These are phyloP conservation scores for Alligator sinensis DNA, from an alignment of 2,113 vertebrate species.

Conservation along the genomic window DNA sequence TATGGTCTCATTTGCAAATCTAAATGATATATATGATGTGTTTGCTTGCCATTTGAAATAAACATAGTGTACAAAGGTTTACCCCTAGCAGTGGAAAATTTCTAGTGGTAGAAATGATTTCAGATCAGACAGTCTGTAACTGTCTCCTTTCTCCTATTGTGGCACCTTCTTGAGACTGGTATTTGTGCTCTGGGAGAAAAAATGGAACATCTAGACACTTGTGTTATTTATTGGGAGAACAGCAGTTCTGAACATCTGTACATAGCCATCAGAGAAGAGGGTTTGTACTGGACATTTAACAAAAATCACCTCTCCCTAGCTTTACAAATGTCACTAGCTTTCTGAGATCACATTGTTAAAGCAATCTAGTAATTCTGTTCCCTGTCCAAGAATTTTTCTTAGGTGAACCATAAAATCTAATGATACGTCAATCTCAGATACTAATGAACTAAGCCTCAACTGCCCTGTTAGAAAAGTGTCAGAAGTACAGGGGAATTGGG, in stretches of 20 bases:
- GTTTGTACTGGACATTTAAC: background rate
- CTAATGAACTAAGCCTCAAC: background rate
- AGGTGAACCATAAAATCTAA: background rate
- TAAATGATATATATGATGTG: background rate
- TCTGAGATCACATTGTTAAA: background rate
- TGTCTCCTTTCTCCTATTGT: too few species aligned
- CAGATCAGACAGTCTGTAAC: too few species aligned
- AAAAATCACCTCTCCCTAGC: background rate
- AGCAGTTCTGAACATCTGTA: too few species aligned
- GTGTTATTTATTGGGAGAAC: too few species aligned
- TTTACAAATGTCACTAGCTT: background rate
- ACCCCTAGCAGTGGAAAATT: too few species aligned
- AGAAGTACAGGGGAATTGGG: too few species aligned
- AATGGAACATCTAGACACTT: too few species aligned
- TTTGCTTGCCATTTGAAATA: background rate
- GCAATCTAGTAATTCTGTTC: background rate
- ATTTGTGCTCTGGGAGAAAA: too few species aligned
- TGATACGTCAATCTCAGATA: background rate
- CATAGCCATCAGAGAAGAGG: background rate
- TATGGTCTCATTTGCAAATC: accelerated
- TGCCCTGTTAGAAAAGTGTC: too few species aligned
- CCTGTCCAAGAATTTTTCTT: background rate
- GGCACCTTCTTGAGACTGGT: too few species aligned
- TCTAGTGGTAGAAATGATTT: too few species aligned
- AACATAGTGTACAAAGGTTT: background rate